Percentiles rank a stretch among this genome's conserved stretches.
Conservation (phyloP, 2,888 invertebrate genomes). For the Sesamia inferens region DNA sequence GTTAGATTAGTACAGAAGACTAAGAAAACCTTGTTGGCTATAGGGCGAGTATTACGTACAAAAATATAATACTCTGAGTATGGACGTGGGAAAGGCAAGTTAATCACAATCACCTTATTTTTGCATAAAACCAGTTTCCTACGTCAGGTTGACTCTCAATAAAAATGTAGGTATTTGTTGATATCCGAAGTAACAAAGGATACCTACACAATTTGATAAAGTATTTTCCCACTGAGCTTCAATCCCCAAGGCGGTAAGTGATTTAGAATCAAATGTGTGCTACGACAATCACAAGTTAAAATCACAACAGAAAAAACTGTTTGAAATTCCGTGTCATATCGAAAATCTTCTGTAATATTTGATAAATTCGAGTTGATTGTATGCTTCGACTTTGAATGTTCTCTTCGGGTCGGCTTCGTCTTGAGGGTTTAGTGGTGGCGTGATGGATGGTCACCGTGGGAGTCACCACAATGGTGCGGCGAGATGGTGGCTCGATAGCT, state of each 20-base stretch:
- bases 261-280: slow-evolving; percentile 23
- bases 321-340: slow-evolving; percentile 55
- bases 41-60: background rate
- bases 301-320: slow-evolving; percentile 52
- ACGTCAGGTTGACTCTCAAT: background rate
- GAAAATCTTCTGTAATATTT: slow-evolving; percentile 54
- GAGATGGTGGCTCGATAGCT: slow-evolving; percentile 78
- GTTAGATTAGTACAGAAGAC: background rate
- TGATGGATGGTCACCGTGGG: slow-evolving; percentile 80
- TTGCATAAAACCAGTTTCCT: background rate
- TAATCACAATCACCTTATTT: background rate
- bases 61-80: background rate
- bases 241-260: slow-evolving; percentile 11
- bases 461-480: slow-evolving; percentile 71
- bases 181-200: background rate
- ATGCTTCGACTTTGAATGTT: slow-evolving; percentile 46
- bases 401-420: slow-evolving; percentile 74
- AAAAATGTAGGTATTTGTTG: background rate
- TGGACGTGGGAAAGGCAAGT: background rate
- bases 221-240: background rate
- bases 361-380: slow-evolving; percentile 59
- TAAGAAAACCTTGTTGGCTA: background rate
- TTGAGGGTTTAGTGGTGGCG: slow-evolving; percentile 77
- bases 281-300: slow-evolving; percentile 28
- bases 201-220: background rate